phyloP scores from a whole-genome alignment of 2,888 invertebrate genomes.

The Drosophila melanocephala region DNA sequence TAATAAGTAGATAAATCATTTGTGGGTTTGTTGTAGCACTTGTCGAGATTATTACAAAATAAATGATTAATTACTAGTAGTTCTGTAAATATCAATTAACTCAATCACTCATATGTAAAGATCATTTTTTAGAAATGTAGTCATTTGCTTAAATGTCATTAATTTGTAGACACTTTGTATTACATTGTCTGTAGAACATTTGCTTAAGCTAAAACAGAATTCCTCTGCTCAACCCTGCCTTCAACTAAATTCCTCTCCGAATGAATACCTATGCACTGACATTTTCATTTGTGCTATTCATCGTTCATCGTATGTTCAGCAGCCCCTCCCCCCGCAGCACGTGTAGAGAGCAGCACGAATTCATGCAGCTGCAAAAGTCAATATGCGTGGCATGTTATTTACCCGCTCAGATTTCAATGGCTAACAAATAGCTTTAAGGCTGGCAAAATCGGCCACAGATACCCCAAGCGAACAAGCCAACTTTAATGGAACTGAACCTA shows the following conservation, averaged over 20 bases:
- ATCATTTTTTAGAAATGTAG: neutral
- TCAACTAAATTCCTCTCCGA: neutral
- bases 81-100: neutral
- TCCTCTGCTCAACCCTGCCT: neutral
- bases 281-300: conserved; percentile 15
- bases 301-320: neutral
- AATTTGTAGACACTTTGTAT: too few relatives aligned
- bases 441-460: conserved; percentile 65
- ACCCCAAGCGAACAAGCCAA: conserved; percentile 53
- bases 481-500: conserved; percentile 64
- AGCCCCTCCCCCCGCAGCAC: neutral
- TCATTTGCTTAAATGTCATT: neutral
- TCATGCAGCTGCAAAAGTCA: conserved; percentile 70
- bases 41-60: neutral
- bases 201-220: neutral
- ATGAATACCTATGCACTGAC: conserved; percentile 34
- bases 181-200: neutral
- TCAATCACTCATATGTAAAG: neutral
- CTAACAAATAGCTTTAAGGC: conserved; percentile 76
- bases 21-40: neutral
- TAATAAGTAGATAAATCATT: neutral
- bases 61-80: neutral
- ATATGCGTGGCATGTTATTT: conserved; percentile 60
- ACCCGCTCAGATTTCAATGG: conserved; percentile 68
- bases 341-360: conserved; percentile 6